Conservation (phyloP, 2,888 invertebrate species). For the Pseudolycoriella hygida region DNA sequence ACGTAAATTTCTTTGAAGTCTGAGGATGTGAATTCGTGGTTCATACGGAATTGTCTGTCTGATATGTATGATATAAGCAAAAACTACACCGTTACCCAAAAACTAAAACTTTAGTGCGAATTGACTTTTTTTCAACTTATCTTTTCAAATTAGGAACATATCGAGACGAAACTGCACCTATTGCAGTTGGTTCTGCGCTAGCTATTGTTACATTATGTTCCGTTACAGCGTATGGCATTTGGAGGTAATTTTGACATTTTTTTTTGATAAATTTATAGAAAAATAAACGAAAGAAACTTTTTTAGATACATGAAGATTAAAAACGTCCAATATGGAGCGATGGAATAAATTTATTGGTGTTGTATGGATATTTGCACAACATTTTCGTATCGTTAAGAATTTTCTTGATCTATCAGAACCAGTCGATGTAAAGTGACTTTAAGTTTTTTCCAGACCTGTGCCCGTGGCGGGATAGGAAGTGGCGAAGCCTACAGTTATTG, state of each 20-base stretch:
- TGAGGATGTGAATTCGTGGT: no score
- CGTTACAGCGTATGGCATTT: conserved; percentile 64
- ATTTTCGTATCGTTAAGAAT: no score
- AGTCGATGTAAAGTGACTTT: no score
- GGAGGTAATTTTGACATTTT: conserved; percentile 19
- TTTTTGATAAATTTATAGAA: not conserved
- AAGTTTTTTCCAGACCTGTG: no score
- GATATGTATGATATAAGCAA: no score
- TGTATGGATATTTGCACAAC: no score
- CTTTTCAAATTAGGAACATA: conserved; percentile 20
- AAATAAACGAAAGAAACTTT: conserved; percentile 9
- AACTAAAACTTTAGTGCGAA: not conserved
- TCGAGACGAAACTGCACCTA: conserved; percentile 70
- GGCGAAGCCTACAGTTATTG: no score
- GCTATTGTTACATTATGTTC: conserved; percentile 68
- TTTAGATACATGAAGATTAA: conserved; percentile 76
- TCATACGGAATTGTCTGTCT: no score
- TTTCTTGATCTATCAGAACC: no score
- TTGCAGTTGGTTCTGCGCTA: conserved; percentile 66
- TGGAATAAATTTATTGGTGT: conserved; percentile 43
- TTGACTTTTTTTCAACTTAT: not conserved
- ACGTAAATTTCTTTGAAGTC: no score
- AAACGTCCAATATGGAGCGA: conserved; percentile 81
- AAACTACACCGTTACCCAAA: no score
- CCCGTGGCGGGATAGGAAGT: no score